Conservation (phyloP, 2,113 vertebrate species). For the Arvicanthis niloticus region DNA sequence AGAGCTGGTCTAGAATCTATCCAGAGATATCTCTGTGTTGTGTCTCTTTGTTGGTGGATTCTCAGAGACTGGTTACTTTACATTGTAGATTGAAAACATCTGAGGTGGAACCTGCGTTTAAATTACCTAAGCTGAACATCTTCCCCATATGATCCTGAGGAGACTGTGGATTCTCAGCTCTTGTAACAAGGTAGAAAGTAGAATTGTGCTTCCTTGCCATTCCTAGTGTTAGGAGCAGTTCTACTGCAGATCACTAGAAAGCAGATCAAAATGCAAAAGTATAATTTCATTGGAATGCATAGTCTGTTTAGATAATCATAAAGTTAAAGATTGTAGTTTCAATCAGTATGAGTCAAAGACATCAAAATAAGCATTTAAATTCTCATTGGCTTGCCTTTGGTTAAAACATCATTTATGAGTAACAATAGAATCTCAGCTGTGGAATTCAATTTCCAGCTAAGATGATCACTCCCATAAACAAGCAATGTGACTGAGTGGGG, state of each 20-base stretch:
- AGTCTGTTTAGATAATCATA: neutral
- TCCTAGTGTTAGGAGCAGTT: neutral
- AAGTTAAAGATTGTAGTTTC: neutral
- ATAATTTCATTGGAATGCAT: neutral
- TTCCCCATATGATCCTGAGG: neutral
- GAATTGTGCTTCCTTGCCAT: neutral
- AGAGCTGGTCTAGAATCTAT: neutral
- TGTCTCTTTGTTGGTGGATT: neutral
- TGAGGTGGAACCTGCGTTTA: neutral
- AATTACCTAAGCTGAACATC: neutral
- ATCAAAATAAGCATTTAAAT: conserved; percentile 13
- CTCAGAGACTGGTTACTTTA: neutral
- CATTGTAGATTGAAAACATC: neutral
- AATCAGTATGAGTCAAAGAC: neutral
- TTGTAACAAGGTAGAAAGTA: neutral
- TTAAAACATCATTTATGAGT: neutral
- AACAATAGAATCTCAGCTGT: neutral
- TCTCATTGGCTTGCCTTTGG: neutral
- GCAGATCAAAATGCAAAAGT: neutral
- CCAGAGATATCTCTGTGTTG: neutral
- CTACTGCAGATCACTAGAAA: neutral
- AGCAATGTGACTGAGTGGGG: neutral
- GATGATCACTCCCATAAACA: neutral
- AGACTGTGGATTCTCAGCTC: neutral
- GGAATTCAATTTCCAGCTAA: neutral